phyloP scores from a whole-genome alignment of 2,888 invertebrate genomes.

The Protophormia terraenovae region DNA sequence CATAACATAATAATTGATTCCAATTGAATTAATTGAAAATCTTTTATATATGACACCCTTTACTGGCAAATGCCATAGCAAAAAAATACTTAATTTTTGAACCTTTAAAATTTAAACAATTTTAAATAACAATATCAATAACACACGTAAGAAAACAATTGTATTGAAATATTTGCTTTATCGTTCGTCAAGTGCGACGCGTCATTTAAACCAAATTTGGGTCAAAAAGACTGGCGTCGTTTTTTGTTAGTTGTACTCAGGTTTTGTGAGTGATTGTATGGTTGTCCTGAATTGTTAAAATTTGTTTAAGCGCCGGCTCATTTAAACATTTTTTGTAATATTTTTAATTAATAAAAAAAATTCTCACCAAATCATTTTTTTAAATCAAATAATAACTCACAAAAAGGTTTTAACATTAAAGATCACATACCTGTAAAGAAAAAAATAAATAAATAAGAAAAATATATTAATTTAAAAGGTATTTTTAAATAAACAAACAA shows the following conservation, averaged over 20 bases:
- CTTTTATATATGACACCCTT: neutral
- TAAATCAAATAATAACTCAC: too few species aligned
- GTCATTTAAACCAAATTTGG: constrained; percentile 41
- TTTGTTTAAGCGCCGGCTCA: neutral
- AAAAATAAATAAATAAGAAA: neutral
- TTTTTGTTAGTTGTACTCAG: neutral
- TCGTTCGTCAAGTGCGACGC: constrained; percentile 33
- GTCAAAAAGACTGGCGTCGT: neutral
- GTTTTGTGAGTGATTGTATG: neutral
- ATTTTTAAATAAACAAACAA: neutral
- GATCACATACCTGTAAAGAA: constrained; percentile 11
- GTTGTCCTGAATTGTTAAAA: neutral
- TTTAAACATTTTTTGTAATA: neutral
- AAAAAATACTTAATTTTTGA: neutral
- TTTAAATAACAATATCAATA: neutral
- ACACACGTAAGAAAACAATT: neutral
- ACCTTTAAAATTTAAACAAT: neutral
- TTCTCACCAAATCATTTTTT: too few species aligned
- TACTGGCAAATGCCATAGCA: neutral
- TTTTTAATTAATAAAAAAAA: neutral
- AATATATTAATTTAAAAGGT: neutral
- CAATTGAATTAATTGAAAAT: constrained; percentile 27
- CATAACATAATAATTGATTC: neutral
- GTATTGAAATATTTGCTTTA: neutral
- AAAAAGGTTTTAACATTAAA: neutral